Evolutionary conservation across 2,113 vertebrate genomes (phyloP), one percentile per base, ranked within the genome.

Genomic region (Mugil cephalus): DNA sequence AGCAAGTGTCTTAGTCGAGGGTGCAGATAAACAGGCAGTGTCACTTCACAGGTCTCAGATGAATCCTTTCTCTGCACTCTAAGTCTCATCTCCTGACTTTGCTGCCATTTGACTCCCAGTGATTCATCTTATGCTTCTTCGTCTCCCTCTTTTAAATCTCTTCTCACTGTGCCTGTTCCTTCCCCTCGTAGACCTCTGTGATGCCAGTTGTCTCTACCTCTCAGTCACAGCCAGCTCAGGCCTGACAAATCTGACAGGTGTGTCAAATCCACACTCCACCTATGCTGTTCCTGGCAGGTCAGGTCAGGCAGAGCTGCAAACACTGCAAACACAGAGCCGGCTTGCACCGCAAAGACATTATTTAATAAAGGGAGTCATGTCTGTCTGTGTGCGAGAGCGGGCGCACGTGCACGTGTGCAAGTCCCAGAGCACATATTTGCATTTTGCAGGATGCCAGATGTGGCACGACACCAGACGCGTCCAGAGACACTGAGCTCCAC

Each of bases 211-310:
- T 77, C 80, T 84, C 75, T 76, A 10, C 67, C 66, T 74, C 75
- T 86, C 77, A 80, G 70, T 83, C 45, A 46, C 65, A 77, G 82
- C 60, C 83, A 72, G 80, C 82, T 85, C 71, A 69, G 56, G 19
- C 51, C 76, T 86, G 85, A 84, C 85, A 87, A 88, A 88, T 82
- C 73, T 89, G 88, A 75, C 91, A 89, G 87, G 82, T 88, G 90
- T 89, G 83, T 90, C 78, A 87, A 88, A 91, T 90, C 77, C 73
- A 77, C 75, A 80, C 75, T 79, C 58, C 69, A 88, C 86, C 74
- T 88, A 77, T 85, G 81, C 78, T 24, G 59, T 75, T 76, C 45
- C 69, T 85, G 88, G 69, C 82, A 83, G 83, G 76, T 87, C 82
- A 79, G 88, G 85, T 87, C 85, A 90, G 63, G 79, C 77, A 42